Percentiles rank a stretch among this genome's conserved stretches.
phyloP scores from a whole-genome alignment of 2,113 vertebrate species.

The Sigmodon hispidus region DNA sequence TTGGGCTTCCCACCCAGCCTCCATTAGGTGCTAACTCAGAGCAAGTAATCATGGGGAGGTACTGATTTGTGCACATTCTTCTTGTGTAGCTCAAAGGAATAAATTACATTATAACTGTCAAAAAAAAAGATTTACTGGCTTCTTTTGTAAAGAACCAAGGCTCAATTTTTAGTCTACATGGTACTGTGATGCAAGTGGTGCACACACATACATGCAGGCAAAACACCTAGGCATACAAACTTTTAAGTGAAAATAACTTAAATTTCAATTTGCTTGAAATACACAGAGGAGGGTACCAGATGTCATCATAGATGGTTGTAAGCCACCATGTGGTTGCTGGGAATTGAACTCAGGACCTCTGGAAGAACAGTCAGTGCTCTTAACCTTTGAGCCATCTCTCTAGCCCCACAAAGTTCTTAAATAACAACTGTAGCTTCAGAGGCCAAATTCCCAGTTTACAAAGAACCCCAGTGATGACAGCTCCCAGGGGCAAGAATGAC shows the following conservation, averaged over 20 bases:
- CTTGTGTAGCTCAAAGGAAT: background rate
- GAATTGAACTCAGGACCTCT: too few relatives aligned
- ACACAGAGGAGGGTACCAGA: background rate
- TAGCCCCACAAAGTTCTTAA: fast-evolving
- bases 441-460: background rate
- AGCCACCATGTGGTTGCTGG: too few relatives aligned
- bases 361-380: too few relatives aligned
- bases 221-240: background rate
- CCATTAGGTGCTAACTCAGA: background rate
- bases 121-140: too few relatives aligned
- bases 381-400: too few relatives aligned
- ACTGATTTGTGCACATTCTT: background rate
- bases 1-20: background rate
- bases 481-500: background rate
- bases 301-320: too few relatives aligned
- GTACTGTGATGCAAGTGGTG: background rate
- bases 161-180: background rate
- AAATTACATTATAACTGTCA: slow-evolving; percentile 1
- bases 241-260: background rate
- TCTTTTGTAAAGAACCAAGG: background rate
- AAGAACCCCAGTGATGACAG: too few relatives aligned
- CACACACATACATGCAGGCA: background rate
- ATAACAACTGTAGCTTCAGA: background rate
- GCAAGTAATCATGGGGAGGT: background rate
- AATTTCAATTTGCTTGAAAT: background rate